A percentile compares a stretch with the other conserved stretches of the same genome.
These are phyloP conservation scores for Drosophila suboccidentalis DNA, from an alignment of 2,888 invertebrate genomes.

Conservation along the genomic window DNA sequence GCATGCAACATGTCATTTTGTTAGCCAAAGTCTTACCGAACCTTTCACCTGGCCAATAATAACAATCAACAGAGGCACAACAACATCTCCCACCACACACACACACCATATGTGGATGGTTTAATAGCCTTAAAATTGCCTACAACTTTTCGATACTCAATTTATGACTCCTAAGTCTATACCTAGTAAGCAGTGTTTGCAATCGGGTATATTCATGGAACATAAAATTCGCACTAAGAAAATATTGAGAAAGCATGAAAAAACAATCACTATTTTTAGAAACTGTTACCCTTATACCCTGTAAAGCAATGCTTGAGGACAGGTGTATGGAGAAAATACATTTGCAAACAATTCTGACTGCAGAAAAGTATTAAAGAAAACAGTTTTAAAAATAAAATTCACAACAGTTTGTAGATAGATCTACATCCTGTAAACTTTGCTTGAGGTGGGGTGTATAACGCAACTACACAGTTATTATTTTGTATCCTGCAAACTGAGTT, in stretches of 20 bases:
- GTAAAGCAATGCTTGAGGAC: too few relatives aligned
- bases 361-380: too few relatives aligned
- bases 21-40: conserved; percentile 41
- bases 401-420: too few relatives aligned
- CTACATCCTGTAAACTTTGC: too few relatives aligned
- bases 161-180: background rate
- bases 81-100: conserved; percentile 29
- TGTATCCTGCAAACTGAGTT: background rate
- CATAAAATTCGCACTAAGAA: too few relatives aligned
- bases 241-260: too few relatives aligned
- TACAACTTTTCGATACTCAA: conserved; percentile 59
- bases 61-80: conserved; percentile 49
- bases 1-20: conserved; percentile 49
- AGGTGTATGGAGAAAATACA: too few relatives aligned
- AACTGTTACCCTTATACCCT: too few relatives aligned
- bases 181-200: background rate
- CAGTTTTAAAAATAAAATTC: too few relatives aligned
- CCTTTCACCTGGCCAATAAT: conserved; percentile 68
- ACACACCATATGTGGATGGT: conserved; percentile 4
- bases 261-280: too few relatives aligned
- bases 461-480: background rate
- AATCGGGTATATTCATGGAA: background rate
- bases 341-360: too few relatives aligned
- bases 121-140: conserved; percentile 5
- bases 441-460: background rate